phyloP scores from a whole-genome alignment of 2,113 vertebrate genomes.

The Odocoileus virginianus region DNA sequence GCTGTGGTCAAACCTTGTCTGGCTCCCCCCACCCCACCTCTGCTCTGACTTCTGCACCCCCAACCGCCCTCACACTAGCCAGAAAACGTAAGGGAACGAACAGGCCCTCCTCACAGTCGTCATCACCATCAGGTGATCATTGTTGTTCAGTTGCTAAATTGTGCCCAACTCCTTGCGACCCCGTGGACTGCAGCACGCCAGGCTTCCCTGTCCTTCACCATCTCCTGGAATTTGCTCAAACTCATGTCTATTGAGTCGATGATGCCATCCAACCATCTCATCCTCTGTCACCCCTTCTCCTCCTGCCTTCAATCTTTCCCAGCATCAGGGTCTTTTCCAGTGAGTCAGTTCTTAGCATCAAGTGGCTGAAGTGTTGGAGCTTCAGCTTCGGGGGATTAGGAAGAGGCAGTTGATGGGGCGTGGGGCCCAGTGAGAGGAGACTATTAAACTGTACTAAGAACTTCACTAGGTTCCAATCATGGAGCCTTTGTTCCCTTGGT shows the following conservation, averaged over 20 bases:
- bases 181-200: neutral
- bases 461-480: neutral
- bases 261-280: neutral
- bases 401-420: rapidly evolving
- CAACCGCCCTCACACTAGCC: neutral
- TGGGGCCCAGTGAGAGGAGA: neutral
- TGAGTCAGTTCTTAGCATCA: neutral
- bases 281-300: neutral
- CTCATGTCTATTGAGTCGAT: neutral
- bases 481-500: neutral
- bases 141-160: neutral
- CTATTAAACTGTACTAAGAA: neutral
- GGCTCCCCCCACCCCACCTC: neutral
- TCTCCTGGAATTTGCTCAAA: neutral
- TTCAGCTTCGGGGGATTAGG: neutral
- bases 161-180: neutral
- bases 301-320: neutral
- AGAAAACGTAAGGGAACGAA: neutral
- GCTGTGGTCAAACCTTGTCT: neutral
- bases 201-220: neutral
- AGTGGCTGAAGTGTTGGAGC: neutral
- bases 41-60: neutral
- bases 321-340: neutral
- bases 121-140: neutral
- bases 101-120: neutral